These are phyloP conservation scores for Haliclona indistincta DNA, from an alignment of 37 sponge, comb jelly and placozoan genomes.

Conservation along the genomic window DNA sequence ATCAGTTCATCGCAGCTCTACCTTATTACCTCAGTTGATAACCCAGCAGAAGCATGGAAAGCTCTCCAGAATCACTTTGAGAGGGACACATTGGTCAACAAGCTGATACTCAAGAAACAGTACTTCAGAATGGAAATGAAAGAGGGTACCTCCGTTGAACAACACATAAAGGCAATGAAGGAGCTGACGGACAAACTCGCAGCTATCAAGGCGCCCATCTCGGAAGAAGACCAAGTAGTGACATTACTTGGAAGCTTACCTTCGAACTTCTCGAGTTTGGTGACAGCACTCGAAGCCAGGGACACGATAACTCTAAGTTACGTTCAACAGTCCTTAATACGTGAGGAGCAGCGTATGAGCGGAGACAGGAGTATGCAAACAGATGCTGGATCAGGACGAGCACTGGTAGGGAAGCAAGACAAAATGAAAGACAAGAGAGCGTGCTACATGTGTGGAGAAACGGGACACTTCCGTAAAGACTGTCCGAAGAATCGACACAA, in stretches of 20 bases:
- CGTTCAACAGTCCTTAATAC: slow-evolving; percentile 41
- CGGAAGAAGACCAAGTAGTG: slow-evolving; percentile 52
- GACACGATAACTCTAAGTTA: slow-evolving; percentile 23
- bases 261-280: slow-evolving; percentile 19
- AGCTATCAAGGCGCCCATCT: slow-evolving; percentile 34
- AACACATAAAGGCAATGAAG: slow-evolving; percentile 47
- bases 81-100: slow-evolving; percentile 28
- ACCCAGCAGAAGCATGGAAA: slow-evolving; percentile 24
- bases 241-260: slow-evolving; percentile 53
- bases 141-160: slow-evolving; percentile 10
- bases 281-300: slow-evolving; percentile 48
- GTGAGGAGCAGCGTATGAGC: too few species aligned
- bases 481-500: slow-evolving; percentile 26
- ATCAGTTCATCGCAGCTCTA: slow-evolving; percentile 21
- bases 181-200: slow-evolving; percentile 53
- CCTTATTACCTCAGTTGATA: slow-evolving; percentile 28
- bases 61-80: slow-evolving; percentile 31
- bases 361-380: too few species aligned
- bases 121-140: slow-evolving; percentile 9
- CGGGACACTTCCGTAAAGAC: slow-evolving; percentile 20
- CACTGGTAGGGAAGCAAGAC: slow-evolving; percentile 19
- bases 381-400: slow-evolving; percentile 20
- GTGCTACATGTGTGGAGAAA: slow-evolving; percentile 37
- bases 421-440: slow-evolving; percentile 8
- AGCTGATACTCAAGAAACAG: slow-evolving; percentile 14